phyloP scores from a whole-genome alignment of 2,797 vertebrate genomes.

The Pygocentrus nattereri region DNA sequence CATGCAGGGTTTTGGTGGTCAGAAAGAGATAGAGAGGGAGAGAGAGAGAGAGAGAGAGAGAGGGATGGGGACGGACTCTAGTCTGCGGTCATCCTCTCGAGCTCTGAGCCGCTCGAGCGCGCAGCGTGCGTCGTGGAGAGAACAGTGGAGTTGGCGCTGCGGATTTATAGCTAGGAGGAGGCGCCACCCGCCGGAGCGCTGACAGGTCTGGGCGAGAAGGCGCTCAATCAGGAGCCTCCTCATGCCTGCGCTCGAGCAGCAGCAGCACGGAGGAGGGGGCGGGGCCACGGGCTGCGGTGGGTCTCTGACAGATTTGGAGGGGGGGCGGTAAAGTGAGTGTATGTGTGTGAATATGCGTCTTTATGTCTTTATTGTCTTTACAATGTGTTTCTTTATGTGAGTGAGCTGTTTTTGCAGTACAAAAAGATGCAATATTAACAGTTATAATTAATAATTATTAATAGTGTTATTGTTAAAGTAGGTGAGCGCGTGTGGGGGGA shows the following conservation, averaged over 20 bases:
- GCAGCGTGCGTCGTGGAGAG: constrained; percentile 65
- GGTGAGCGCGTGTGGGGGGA: no score
- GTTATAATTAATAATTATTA: background rate
- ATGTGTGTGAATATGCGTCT: constrained; percentile 22
- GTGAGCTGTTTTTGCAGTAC: no score
- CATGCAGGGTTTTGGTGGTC: constrained; percentile 30
- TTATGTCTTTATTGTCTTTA: background rate
- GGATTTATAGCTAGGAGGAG: constrained; percentile 84
- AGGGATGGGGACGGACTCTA: constrained; percentile 48
- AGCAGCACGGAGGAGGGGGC: constrained; percentile 72
- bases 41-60: constrained; percentile 2
- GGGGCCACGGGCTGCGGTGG: constrained; percentile 68
- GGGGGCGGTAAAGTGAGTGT: background rate
- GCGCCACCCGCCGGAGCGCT: constrained; percentile 76
- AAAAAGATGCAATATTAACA: no score
- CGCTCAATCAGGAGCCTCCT: constrained; percentile 79
- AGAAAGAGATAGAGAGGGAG: constrained; percentile 29
- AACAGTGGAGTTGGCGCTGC: constrained; percentile 70
- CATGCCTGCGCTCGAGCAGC: constrained; percentile 72
- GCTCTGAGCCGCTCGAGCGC: constrained; percentile 66
- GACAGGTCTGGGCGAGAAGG: constrained; percentile 76
- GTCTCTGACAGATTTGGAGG: constrained; percentile 43
- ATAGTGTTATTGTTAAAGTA: background rate
- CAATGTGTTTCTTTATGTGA: constrained; percentile 26
- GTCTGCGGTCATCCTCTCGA: constrained; percentile 70